Base-by-base conservation (phyloP, 1,140 invertebrate genomes). In the Galleria mellonella region DNA sequence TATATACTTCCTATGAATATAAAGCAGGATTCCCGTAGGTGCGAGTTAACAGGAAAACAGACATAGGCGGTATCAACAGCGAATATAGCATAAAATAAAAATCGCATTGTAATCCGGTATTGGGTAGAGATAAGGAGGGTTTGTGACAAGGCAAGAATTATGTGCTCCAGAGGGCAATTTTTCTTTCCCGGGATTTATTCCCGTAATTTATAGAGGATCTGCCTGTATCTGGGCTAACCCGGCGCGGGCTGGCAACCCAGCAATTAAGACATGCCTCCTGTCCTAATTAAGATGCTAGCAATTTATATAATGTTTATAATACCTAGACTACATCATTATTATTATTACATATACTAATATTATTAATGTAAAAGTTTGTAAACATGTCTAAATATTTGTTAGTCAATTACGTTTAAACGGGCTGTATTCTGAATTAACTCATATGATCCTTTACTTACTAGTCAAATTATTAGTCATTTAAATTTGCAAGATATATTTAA, bases 141-240 rank as follows among this genome's bases (percentile, higher is more conserved):
- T 75, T 85, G 82, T 85, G 82, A 85, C 82, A 85, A 85, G 82
- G 78, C 79, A 85, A 85, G 82, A 85, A 85, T 85, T 85, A 85
- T 85, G 82, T 85, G 82, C 82, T 85, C 82, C 71, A 77, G 78
- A 83, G 82, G 78, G 78, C 82, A 83, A 85, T 85, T 85, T 85
- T 85, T 85, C 82, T 83, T 85, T 62, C 72, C 70, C 75, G 64
- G 82, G 82, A 85, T 85, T 85, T 85, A 85, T 85, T 85, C 67
- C 55, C 66, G 82, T 85, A 85, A 85, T 85, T 85, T 85, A 85
- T 83, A 69, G 79, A 72, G 82, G 76, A 85, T 79, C 72, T 69
- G 69, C 65, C 70, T 74, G 78, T 81, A 85, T 83, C 82, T 82
- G 74, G 64, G 72, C 76, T 83, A 81, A 85, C 73, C 77, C 75